phyloP scores from a whole-genome alignment of 1,140 invertebrate genomes.

The Wasmannia auropunctata region DNA sequence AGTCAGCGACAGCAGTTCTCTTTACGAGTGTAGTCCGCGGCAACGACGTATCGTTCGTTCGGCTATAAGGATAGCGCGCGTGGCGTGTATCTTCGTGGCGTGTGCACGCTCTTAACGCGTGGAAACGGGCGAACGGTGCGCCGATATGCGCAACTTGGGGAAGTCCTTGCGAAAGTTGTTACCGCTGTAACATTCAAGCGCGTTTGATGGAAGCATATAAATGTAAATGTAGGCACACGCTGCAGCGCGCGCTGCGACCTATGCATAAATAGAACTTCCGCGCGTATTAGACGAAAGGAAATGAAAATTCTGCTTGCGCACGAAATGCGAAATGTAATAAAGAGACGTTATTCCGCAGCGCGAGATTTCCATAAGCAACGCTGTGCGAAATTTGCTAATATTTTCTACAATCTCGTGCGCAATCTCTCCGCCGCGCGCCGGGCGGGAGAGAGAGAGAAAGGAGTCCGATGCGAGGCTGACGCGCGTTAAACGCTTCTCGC shows the following conservation, averaged over 20 bases:
- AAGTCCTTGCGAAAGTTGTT: conserved; percentile 60
- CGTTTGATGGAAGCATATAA: conserved; percentile 59
- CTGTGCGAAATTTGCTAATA: conserved; percentile 1
- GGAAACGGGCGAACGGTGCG: conserved; percentile 40
- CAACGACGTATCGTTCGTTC: conserved; percentile 48
- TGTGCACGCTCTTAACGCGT: conserved; percentile 3
- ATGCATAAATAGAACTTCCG: conserved; percentile 57
- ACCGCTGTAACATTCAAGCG: conserved; percentile 47
- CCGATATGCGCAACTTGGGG: conserved; percentile 44
- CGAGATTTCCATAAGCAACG: conserved; percentile 42
- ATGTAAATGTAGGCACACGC: conserved; percentile 49
- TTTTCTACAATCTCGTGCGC: conserved; percentile 26
- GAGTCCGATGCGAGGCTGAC: neutral
- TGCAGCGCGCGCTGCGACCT: conserved; percentile 27
- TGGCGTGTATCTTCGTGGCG: conserved; percentile 45
- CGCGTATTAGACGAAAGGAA: conserved; percentile 57
- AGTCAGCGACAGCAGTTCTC: conserved; percentile 64
- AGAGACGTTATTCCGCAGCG: conserved; percentile 21
- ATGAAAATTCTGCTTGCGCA: conserved; percentile 52
- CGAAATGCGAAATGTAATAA: conserved; percentile 48
- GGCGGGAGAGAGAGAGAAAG: too few relatives aligned
- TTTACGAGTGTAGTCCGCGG: conserved; percentile 57
- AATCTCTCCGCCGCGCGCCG: neutral
- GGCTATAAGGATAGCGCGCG: neutral
- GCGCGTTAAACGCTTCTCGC: conserved; percentile 1